phyloP scores from a whole-genome alignment of 2,888 invertebrate genomes.

The Trachelus iudaicus region DNA sequence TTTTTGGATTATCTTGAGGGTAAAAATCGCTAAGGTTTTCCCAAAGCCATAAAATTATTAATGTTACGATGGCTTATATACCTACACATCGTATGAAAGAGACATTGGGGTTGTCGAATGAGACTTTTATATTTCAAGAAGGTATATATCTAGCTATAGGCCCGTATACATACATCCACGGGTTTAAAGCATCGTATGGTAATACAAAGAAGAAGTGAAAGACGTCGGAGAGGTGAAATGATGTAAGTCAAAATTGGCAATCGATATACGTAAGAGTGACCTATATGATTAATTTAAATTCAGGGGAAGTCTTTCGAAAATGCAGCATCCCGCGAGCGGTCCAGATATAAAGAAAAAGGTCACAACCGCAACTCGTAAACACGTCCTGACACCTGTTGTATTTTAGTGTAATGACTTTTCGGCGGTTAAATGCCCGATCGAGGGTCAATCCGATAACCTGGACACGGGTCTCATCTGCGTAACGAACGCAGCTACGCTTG shows the following conservation, averaged over 20 bases:
- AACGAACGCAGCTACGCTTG: not conserved
- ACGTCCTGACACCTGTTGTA: not conserved
- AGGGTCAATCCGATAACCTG: not conserved
- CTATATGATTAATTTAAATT: not conserved
- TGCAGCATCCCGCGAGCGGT: not conserved
- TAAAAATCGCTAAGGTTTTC: not conserved
- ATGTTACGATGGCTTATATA: constrained; percentile 22
- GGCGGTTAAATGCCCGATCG: not conserved
- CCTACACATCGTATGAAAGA: constrained; percentile 21
- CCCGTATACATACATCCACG: no score
- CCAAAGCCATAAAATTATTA: constrained; percentile 34
- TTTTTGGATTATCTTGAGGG: no score
- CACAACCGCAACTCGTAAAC: not conserved
- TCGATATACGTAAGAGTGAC: not conserved
- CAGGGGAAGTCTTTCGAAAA: not conserved
- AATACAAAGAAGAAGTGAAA: no score
- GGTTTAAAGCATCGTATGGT: no score
- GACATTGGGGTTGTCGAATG: constrained; percentile 19
- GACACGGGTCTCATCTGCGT: not conserved
- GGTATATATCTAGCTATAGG: not conserved
- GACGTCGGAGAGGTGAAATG: no score
- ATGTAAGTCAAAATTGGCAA: no score
- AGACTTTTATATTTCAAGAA: not conserved
- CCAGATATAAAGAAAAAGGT: not conserved
- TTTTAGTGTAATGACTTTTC: not conserved